Base-by-base conservation (phyloP, 2,797 vertebrate species). In the Denticeps clupeoides region DNA sequence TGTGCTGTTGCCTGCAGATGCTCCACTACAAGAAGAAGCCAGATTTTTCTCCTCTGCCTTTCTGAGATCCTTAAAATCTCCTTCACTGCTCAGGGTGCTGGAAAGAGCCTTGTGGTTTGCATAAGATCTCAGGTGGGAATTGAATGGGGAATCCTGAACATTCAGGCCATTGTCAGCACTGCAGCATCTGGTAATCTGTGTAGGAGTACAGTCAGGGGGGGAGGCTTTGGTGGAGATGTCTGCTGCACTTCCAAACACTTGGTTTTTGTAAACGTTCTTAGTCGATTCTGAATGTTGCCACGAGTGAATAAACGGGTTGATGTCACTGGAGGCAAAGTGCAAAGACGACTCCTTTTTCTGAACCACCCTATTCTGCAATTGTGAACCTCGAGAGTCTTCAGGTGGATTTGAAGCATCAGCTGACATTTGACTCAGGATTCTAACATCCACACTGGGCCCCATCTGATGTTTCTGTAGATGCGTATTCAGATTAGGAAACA, bases 251-350 rank as follows among this genome's bases (percentile, higher is more conserved):
- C 87, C 89, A 56, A 93, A 93, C 2, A 77, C 68, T 12, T 74
- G 84, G 37, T 79, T 90, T 63, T 82, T 95, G 68, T 78, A 78
- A 26, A 71, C 63, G 22, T 73, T 56, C 33, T 60, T 78, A 26
- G 32, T 65, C 0, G 60, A 51, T 18, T 62, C 73, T 1, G 73
- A 65, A 4, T 69, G 70, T 52, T 75, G 74, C 83, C 80, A 80
- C 8, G 80, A 77, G 41, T 77, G 82, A 57, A 81, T 62, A 25
- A 77, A 91, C 5, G 91, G 89, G 63, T 86, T 90, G 54, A 86
- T 83, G 63, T 89, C 86, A 62, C 87, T 91, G 19, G 88, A 91
- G 48, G 52, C 66, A 60, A 93, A 91, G 67, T 78, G 84, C 70
- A 91, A 77, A 1, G 28, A 7, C 2, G 60, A 47, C 56, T 85